Percentiles rank a stretch among this genome's conserved stretches.
Conservation (phyloP, 2,888 invertebrate genomes). For the Cosmopolites sordidus region DNA sequence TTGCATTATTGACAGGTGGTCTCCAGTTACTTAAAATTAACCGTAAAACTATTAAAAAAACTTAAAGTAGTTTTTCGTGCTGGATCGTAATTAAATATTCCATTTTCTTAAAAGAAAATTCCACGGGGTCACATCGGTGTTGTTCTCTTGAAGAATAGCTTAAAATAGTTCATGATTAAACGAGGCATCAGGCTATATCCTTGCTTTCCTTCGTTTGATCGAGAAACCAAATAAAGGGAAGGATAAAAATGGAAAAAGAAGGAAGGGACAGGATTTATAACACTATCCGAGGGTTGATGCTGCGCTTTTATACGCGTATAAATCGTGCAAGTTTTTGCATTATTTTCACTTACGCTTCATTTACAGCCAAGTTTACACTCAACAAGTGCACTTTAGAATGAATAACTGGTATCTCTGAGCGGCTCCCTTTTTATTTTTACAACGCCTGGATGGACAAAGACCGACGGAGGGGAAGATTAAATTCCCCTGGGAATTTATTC, state of each 20-base stretch:
- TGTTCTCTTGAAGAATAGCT: no score
- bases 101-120: no score
- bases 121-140: no score
- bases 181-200: no score
- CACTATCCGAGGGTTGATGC: not conserved
- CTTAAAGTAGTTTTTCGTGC: no score
- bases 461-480: not conserved
- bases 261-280: not conserved
- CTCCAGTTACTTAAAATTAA: no score
- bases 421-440: conserved; percentile 16
- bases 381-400: conserved; percentile 24
- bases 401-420: conserved; percentile 16
- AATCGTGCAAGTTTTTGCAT: conserved; percentile 25
- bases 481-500: not conserved
- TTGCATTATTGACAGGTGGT: no score
- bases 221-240: not conserved
- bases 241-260: not conserved
- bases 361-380: conserved; percentile 24
- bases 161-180: no score
- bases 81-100: no score
- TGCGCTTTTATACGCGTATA: conserved; percentile 16
- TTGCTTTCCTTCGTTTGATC: no score
- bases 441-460: not conserved
- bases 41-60: no score
- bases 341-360: conserved; percentile 26